Evolutionary conservation across 2,888 invertebrate genomes (phyloP), one percentile per base, ranked within the genome.

Genomic region (Flabesymbios commensalis): DNA sequence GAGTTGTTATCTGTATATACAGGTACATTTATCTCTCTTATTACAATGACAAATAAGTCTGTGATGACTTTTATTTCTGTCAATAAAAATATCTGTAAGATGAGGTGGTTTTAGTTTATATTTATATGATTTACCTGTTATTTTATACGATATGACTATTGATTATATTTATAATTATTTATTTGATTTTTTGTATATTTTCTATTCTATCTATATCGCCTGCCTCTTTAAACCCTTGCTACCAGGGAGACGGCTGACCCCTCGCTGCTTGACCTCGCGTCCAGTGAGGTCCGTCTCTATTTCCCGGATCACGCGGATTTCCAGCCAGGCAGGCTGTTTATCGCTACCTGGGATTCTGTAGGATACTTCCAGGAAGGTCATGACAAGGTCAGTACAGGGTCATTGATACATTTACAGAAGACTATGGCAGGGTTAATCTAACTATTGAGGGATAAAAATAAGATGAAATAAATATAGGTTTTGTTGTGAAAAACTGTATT

Each of bases 291-390:
- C 33, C 88, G 88, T 60, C 87, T 88, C 61, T 88, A 90, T 64
- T 95, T 92, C 80, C 87, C 88, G 33, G 87, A 88, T 28, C 88
- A 88, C 47, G 82, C 83, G 2, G 87, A 88, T 63, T 98, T 95
- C 79, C 85, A 87, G 72, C 91, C 95, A 0, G 87, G 84, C 0
- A 88, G 89, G 72, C 86, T 94, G 3, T 90, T 97, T 75, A 87
- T 98, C 52, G 91, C 88, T 19, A 97, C 96, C 0, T 98, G 97
- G 97, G 85, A 89, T 36, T 89, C 89, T 57, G 95, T 96, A 1
- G 93, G 93, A 0, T 90, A 90, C 77, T 90, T 87, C 75, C 86
- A 86, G 48, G 84, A 86, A 61, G 87, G 87, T 52, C 84, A 83
- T 54, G 89, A 92, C 76, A 90, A 88, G 80, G 87, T 87, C 71